phyloP scores from a whole-genome alignment of 2,113 vertebrate species.

The Theristicus caerulescens region DNA sequence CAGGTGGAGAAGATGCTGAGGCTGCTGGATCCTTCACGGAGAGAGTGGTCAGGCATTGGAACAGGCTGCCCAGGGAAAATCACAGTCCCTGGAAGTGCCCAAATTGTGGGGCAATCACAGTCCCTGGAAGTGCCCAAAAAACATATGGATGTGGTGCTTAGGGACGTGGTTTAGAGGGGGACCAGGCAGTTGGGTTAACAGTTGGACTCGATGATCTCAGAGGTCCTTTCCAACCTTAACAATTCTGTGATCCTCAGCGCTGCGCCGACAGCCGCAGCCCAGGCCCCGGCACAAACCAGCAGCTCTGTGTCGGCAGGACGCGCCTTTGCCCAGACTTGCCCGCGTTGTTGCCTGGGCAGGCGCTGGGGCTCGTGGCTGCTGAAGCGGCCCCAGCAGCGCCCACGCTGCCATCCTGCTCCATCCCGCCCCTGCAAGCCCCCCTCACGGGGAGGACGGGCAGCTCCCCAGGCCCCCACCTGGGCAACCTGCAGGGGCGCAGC shows the following conservation, averaged over 20 bases:
- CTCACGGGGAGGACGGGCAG: accelerated
- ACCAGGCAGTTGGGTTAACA: no score
- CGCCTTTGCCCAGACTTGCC: background rate
- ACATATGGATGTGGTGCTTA: no score
- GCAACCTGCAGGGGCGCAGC: accelerated
- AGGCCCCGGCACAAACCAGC: accelerated
- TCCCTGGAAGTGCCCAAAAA: no score
- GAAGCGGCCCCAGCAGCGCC: accelerated
- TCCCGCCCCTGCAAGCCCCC: background rate
- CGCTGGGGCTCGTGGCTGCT: accelerated
- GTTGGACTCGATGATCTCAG: no score
- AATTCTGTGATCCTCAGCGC: background rate
- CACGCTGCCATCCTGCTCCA: accelerated
- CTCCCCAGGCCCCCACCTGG: background rate
- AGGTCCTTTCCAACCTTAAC: no score
- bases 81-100: no score
- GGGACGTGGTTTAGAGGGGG: no score
- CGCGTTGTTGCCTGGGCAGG: background rate
- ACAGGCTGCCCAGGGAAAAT: no score
- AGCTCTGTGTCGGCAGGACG: accelerated
- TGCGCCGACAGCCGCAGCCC: background rate
- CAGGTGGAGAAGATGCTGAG: background rate
- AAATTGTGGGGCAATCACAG: no score
- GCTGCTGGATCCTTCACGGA: no score
- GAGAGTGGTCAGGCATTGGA: no score